A percentile compares a stretch with the other conserved stretches of the same genome.
Evolutionary conservation across 2,797 vertebrate species (phyloP).

Genomic region (Enteromius treurensis): DNA sequence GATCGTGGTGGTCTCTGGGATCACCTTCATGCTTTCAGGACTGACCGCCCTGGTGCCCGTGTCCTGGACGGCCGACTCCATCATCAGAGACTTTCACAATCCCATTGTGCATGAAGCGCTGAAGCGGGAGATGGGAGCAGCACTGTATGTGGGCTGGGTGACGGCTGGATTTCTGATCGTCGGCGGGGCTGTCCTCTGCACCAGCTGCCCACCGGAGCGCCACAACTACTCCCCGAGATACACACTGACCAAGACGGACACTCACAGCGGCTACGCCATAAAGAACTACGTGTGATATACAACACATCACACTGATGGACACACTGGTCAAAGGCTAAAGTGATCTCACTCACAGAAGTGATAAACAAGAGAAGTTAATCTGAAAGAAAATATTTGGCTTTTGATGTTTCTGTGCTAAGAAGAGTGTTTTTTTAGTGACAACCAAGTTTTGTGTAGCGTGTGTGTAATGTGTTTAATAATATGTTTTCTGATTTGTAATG

Average conservation of each 20-base stretch:
- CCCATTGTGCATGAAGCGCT: conserved; percentile 83
- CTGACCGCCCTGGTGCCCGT: conserved; percentile 77
- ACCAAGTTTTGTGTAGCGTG: no score
- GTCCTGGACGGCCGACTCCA: conserved; percentile 83
- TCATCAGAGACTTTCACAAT: conserved; percentile 86
- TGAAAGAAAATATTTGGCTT: not conserved
- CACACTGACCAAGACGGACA: conserved; percentile 65
- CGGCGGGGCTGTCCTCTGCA: conserved; percentile 79
- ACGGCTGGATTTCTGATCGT: conserved; percentile 80
- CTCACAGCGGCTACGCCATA: conserved; percentile 76
- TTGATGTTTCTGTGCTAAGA: not conserved
- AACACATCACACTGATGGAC: not conserved
- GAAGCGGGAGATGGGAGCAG: conserved; percentile 85
- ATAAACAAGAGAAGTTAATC: not conserved
- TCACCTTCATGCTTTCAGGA: conserved; percentile 77
- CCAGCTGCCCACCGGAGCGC: conserved; percentile 69
- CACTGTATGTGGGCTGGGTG: conserved; percentile 85
- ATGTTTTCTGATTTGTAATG: not conserved
- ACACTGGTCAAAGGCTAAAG: not conserved
- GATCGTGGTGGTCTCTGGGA: conserved; percentile 75
- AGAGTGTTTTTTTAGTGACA: not conserved
- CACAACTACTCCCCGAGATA: conserved; percentile 70
- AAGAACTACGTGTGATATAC: conserved; percentile 84
- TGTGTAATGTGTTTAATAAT: not conserved
- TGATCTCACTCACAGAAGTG: not conserved